Conservation (phyloP, 92 coral and sea anemone genomes). For the Umimayanthus chanpuru region DNA sequence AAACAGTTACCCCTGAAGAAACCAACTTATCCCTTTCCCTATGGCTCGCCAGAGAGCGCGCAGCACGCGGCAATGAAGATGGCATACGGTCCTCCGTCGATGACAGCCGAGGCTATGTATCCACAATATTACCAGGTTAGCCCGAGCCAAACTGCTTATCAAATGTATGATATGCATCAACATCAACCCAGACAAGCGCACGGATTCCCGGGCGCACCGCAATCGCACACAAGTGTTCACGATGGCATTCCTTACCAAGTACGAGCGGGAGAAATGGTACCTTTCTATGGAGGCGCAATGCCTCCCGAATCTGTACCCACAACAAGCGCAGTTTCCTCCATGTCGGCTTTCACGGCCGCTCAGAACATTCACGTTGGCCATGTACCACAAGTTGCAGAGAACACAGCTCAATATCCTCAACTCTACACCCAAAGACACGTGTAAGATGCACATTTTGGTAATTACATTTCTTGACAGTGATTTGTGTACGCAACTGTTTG, state of each 20-base stretch:
- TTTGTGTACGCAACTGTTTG: conserved; percentile 80
- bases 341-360: conserved; percentile 59
- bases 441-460: conserved; percentile 63
- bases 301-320: conserved; percentile 75
- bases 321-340: conserved; percentile 73
- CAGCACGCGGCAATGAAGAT: conserved; percentile 87
- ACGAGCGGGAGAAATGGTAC: conserved; percentile 78
- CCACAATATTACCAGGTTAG: conserved; percentile 84
- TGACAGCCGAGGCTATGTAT: conserved; percentile 88
- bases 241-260: conserved; percentile 67
- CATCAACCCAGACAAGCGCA: conserved; percentile 76
- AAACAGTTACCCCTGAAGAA: conserved; percentile 90
- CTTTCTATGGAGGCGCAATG: conserved; percentile 74
- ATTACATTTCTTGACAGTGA: conserved; percentile 61
- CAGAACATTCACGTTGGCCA: conserved; percentile 80
- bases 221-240: conserved; percentile 68
- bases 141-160: conserved; percentile 75
- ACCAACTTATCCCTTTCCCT: conserved; percentile 86
- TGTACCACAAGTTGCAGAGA: conserved; percentile 64
- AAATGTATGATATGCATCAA: conserved; percentile 85
- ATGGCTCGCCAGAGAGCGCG: conserved; percentile 70
- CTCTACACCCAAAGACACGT: conserved; percentile 91
- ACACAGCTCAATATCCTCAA: conserved; percentile 72
- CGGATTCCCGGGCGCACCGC: conserved; percentile 63
- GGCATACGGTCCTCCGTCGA: conserved; percentile 80